Conservation (phyloP, 2,888 invertebrate species). For the Rhagonycha lutea region DNA sequence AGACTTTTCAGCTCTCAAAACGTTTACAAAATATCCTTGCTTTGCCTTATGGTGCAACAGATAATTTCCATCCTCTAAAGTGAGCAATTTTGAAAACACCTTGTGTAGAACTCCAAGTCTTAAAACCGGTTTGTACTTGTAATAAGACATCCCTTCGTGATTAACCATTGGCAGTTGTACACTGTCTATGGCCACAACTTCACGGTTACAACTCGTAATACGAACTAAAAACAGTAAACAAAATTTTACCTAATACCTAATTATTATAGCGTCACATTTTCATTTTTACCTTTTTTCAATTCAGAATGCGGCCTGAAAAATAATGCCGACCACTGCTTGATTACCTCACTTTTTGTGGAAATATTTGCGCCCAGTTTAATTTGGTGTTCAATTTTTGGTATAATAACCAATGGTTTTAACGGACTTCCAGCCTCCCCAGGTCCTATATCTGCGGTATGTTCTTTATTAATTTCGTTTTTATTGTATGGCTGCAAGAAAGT, state of each 20-base stretch:
- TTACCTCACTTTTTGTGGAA: constrained; percentile 43
- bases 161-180: constrained; percentile 44
- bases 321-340: constrained; percentile 45
- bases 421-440: background rate
- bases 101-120: constrained; percentile 44
- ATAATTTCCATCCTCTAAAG: constrained; percentile 43
- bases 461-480: background rate
- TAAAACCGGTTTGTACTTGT: constrained; percentile 42
- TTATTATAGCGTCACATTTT: background rate
- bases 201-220: constrained; percentile 34
- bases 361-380: constrained; percentile 44
- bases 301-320: constrained; percentile 47
- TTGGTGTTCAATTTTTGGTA: constrained; percentile 49
- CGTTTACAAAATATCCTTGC: constrained; percentile 41
- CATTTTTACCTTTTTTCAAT: constrained; percentile 44
- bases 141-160: constrained; percentile 41
- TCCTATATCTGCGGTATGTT: background rate
- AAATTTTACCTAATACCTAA: background rate
- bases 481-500: background rate
- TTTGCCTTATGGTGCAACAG: constrained; percentile 44
- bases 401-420: constrained; percentile 41
- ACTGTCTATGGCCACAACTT: constrained; percentile 43
- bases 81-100: constrained; percentile 37
- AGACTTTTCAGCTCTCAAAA: constrained; percentile 2
- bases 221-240: constrained; percentile 39